Percentiles rank a stretch among this genome's conserved stretches.
Conservation (phyloP, 2,888 invertebrate genomes). For the Leuctra nigra region DNA sequence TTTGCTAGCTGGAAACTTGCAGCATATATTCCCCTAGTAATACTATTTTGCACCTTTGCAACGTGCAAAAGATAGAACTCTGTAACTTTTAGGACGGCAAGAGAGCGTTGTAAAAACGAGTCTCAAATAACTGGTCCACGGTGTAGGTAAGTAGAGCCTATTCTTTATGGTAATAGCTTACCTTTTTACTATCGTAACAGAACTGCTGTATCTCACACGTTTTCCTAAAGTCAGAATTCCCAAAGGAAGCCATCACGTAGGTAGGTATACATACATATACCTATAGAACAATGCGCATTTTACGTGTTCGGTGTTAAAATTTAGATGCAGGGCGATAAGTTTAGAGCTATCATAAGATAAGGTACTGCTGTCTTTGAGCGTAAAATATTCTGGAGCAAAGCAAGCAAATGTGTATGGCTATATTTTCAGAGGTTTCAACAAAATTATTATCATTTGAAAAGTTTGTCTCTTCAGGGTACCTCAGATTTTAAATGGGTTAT, state of each 20-base stretch:
- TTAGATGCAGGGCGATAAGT: too few relatives aligned
- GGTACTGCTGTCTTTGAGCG: too few relatives aligned
- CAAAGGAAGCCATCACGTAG: not conserved
- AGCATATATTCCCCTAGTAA: constrained; percentile 10
- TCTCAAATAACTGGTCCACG: constrained; percentile 1
- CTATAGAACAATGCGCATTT: not conserved
- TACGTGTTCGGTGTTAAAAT: not conserved
- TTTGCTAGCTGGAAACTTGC: constrained; percentile 5
- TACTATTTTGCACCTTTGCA: constrained; percentile 14
- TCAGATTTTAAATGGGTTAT: too few relatives aligned
- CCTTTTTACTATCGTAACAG: constrained; percentile 9
- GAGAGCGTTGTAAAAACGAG: not conserved
- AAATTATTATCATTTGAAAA: too few relatives aligned
- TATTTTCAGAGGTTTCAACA: too few relatives aligned
- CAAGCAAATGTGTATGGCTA: too few relatives aligned
- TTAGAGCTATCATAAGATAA: too few relatives aligned
- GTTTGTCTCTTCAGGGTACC: too few relatives aligned
- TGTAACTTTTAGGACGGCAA: not conserved
- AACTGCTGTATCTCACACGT: constrained; percentile 5
- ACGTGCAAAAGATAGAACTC: not conserved
- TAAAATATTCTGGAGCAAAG: too few relatives aligned
- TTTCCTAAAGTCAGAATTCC: not conserved
- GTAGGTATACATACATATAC: not conserved
- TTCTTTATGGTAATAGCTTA: constrained; percentile 17
- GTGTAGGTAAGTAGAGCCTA: constrained; percentile 6